Conservation (phyloP, 30 jellyfish, hydroid and myxozoan species). For the Aurelia aurita complex sp. Pacific region DNA sequence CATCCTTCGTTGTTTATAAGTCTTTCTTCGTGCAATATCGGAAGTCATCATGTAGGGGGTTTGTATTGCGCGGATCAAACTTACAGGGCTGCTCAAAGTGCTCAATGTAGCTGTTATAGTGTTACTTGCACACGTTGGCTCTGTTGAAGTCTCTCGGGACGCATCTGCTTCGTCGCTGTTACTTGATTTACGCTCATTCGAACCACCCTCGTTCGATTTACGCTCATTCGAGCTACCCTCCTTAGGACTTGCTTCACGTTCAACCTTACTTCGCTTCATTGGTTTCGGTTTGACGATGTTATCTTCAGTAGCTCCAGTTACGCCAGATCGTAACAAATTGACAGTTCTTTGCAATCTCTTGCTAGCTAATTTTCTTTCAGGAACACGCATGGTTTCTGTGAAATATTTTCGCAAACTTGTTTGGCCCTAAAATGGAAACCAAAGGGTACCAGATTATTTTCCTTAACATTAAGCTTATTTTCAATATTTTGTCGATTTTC, state of each 20-base stretch:
- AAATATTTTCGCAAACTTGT: slow-evolving; percentile 14
- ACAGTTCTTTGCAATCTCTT: slow-evolving; percentile 58
- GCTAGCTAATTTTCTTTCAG: slow-evolving; percentile 28
- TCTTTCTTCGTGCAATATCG: neutral
- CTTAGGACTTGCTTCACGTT: neutral
- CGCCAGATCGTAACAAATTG: slow-evolving; percentile 57
- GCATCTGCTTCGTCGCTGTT: too few relatives aligned
- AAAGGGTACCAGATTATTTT: too few relatives aligned
- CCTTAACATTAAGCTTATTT: too few relatives aligned
- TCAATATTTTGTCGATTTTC: too few relatives aligned
- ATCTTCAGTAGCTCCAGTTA: slow-evolving; percentile 3
- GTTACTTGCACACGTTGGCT: too few relatives aligned
- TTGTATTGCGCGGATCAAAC: too few relatives aligned
- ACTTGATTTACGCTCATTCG: too few relatives aligned
- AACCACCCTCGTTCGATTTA: too few relatives aligned
- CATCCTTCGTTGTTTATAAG: slow-evolving; percentile 14
- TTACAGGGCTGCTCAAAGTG: neutral
- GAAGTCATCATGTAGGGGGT: too few relatives aligned
- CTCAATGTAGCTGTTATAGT: too few relatives aligned
- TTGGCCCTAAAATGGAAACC: slow-evolving; percentile 30
- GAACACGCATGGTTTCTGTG: neutral
- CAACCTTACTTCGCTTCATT: neutral
- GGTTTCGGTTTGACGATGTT: neutral
- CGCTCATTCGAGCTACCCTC: too few relatives aligned
- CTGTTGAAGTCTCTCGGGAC: too few relatives aligned